Evolutionary conservation across 2,888 invertebrate genomes (phyloP).

Genomic region (Penaeus monodon): DNA sequence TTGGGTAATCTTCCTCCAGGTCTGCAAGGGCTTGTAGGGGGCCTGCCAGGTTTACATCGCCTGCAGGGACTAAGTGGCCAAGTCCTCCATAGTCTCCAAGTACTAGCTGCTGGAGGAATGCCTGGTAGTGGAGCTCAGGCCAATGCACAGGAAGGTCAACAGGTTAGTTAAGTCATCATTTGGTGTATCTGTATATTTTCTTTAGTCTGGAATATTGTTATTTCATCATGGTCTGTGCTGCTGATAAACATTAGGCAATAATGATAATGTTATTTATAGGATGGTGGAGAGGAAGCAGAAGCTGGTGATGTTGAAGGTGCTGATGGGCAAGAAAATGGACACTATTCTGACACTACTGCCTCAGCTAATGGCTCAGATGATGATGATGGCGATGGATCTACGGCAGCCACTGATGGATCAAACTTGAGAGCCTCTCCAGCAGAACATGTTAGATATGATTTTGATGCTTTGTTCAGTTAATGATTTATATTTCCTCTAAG

Average conservation of each 20-base stretch:
- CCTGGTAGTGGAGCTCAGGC: slow-evolving; percentile 53
- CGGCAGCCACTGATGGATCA: slow-evolving; percentile 94
- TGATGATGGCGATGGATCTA: slow-evolving; percentile 81
- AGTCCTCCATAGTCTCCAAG: slow-evolving; percentile 69
- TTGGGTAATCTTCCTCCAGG: slow-evolving; percentile 68
- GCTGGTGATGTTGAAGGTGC: slow-evolving; percentile 61
- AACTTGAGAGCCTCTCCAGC: slow-evolving; percentile 81
- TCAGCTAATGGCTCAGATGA: slow-evolving; percentile 93
- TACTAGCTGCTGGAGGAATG: slow-evolving; percentile 62
- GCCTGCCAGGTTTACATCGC: slow-evolving; percentile 66
- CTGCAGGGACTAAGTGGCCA: slow-evolving; percentile 70
- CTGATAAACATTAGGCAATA: too few relatives aligned
- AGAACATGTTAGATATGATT: slow-evolving; percentile 74
- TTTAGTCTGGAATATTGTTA: not conserved
- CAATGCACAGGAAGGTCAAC: slow-evolving; percentile 57
- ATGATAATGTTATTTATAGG: slow-evolving; percentile 31
- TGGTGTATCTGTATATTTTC: not conserved
- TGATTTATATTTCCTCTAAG: not conserved
- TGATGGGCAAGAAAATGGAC: slow-evolving; percentile 74
- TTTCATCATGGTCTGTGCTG: not conserved
- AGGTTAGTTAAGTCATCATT: slow-evolving; percentile 41
- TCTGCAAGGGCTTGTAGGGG: slow-evolving; percentile 67
- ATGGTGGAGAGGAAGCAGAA: slow-evolving; percentile 53
- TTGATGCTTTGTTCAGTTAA: not conserved
- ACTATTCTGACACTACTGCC: slow-evolving; percentile 85